phyloP scores from a whole-genome alignment of 2,888 invertebrate genomes.

The Rotaria socialis region DNA sequence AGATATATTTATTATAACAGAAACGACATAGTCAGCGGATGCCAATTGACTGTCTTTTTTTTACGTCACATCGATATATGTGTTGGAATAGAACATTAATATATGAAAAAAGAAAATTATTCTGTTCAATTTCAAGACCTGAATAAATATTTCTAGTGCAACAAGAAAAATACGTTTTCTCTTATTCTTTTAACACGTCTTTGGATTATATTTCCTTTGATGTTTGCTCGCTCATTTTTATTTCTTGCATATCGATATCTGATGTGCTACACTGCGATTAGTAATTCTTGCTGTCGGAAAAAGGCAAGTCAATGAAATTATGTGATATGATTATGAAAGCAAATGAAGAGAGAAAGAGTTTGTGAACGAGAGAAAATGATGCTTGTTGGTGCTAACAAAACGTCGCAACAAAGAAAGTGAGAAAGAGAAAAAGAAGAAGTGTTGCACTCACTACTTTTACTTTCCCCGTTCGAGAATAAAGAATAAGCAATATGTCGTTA shows the following conservation, averaged over 20 bases:
- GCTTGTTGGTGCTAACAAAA: neutral
- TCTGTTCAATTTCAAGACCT: neutral
- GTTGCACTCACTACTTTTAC: neutral
- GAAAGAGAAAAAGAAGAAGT: neutral
- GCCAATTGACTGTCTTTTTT: neutral
- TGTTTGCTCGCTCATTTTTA: neutral
- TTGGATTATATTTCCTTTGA: neutral
- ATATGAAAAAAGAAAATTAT: neutral
- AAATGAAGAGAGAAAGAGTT: neutral
- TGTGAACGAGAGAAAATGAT: neutral
- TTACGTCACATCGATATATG: neutral
- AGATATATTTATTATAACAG: too few relatives aligned
- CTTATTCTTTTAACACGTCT: neutral
- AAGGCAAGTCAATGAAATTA: neutral
- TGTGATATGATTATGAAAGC: neutral
- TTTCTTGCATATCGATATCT: neutral
- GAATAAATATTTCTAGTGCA: neutral
- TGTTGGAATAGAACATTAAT: neutral
- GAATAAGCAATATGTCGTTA: neutral
- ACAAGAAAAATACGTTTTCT: neutral
- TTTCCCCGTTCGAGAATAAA: neutral
- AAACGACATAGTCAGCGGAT: neutral
- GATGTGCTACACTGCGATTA: neutral
- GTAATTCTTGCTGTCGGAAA: neutral
- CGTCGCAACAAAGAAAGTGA: neutral